phyloP scores from a whole-genome alignment of 2,888 invertebrate genomes.

The Heliconius ismenius region DNA sequence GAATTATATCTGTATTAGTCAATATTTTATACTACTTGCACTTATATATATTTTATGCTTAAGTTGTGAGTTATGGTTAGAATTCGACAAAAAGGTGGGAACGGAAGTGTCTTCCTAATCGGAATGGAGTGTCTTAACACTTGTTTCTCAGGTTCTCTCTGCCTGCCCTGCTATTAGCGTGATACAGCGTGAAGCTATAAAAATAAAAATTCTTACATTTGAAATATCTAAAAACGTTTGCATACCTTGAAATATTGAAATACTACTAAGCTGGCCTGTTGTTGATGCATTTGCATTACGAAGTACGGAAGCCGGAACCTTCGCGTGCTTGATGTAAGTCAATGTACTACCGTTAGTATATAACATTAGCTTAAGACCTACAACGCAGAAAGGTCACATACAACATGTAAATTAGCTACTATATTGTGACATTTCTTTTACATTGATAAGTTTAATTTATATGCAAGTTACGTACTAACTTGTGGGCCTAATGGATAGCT shows the following conservation, averaged over 20 bases:
- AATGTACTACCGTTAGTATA: constrained; percentile 33
- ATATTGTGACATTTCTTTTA: constrained; percentile 16
- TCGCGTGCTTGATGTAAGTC: constrained; percentile 48
- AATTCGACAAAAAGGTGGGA: too few species aligned
- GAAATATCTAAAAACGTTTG: not conserved
- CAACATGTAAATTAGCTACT: constrained; percentile 33
- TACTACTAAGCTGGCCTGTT: not conserved
- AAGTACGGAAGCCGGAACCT: constrained; percentile 50
- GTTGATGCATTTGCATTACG: constrained; percentile 48
- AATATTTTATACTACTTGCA: too few species aligned
- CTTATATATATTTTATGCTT: too few species aligned
- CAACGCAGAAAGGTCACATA: constrained; percentile 36
- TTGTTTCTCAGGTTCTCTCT: too few species aligned
- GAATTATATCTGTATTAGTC: too few species aligned
- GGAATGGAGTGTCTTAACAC: too few species aligned
- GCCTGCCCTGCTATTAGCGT: too few species aligned
- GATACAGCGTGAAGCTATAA: too few species aligned
- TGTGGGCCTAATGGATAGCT: not conserved
- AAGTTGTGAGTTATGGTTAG: too few species aligned
- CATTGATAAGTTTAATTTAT: constrained; percentile 10
- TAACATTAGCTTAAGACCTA: constrained; percentile 42
- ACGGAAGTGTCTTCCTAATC: too few species aligned
- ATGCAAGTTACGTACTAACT: not conserved
- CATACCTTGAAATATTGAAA: not conserved
- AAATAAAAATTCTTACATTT: not conserved